Evolutionary conservation across 2,797 vertebrate genomes (phyloP).

Genomic region (Petrocephalus schoutedeni): DNA sequence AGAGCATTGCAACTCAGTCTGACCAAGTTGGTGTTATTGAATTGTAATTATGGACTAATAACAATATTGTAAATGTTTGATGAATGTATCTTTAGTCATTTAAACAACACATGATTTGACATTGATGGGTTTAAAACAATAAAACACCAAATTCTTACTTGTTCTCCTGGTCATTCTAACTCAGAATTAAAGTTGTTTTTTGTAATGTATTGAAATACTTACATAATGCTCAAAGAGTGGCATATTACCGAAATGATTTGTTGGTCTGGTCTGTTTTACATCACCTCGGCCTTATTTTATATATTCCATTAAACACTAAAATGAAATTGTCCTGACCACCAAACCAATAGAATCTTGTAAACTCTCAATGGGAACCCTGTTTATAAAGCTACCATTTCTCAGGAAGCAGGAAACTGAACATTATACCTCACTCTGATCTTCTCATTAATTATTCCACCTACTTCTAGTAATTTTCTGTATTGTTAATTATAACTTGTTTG

Average conservation of each 20-base stretch:
- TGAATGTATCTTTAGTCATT: slow-evolving; percentile 64
- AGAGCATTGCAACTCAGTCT: slow-evolving; percentile 1
- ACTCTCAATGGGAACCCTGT: neutral
- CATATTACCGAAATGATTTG: neutral
- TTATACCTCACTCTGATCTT: neutral
- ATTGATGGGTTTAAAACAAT: slow-evolving; percentile 61
- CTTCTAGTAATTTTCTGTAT: neutral
- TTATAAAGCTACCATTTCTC: neutral
- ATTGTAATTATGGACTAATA: slow-evolving; percentile 57
- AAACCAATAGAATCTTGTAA: neutral
- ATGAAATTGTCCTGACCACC: neutral
- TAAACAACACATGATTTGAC: slow-evolving; percentile 55
- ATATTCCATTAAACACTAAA: neutral
- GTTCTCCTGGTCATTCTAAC: neutral
- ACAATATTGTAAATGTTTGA: slow-evolving; percentile 65
- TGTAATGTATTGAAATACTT: neutral
- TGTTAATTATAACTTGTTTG: neutral
- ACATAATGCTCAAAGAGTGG: neutral
- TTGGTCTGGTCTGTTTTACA: neutral
- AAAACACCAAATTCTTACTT: slow-evolving; percentile 50
- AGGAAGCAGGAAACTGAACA: neutral
- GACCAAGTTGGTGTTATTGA: slow-evolving; percentile 45
- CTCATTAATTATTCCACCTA: neutral
- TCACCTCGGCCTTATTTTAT: neutral
- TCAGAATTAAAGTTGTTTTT: neutral